Evolutionary conservation across 2,888 invertebrate species (phyloP).

Genomic region (Zeuzera pyrina): DNA sequence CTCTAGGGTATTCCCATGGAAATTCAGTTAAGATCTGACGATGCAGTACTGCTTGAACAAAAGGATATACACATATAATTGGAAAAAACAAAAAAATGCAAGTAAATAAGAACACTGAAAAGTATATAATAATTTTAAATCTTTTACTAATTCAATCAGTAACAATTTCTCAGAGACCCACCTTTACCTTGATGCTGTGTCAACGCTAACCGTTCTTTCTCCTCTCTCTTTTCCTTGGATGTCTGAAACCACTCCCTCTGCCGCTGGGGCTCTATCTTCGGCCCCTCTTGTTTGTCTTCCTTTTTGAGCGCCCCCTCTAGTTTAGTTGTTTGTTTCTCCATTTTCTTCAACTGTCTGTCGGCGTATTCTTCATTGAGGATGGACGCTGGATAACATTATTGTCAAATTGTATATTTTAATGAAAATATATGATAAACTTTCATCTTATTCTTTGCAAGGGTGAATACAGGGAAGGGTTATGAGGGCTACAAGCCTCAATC

Average conservation of each 20-base stretch:
- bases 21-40: no score
- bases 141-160: no score
- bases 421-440: no score
- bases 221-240: slow-evolving; percentile 82
- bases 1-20: no score
- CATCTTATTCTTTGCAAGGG: no score
- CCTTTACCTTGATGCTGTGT: slow-evolving; percentile 46
- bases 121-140: no score
- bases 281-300: slow-evolving; percentile 38
- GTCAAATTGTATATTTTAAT: no score
- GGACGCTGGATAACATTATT: slow-evolving; percentile 70
- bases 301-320: slow-evolving; percentile 51
- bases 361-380: slow-evolving; percentile 89
- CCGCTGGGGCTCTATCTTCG: slow-evolving; percentile 45
- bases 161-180: slow-evolving; percentile 15
- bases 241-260: slow-evolving; percentile 90
- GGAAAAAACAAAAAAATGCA: no score
- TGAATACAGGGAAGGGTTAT: no score
- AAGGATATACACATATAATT: no score
- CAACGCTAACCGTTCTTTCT: slow-evolving; percentile 77
- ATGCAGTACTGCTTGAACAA: no score
- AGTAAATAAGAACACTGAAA: neutral
- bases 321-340: slow-evolving; percentile 88
- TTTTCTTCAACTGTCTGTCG: slow-evolving; percentile 85
- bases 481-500: no score